These are phyloP conservation scores for Nymphalis polychloros DNA, from an alignment of 2,888 invertebrate species.

Conservation along the genomic window DNA sequence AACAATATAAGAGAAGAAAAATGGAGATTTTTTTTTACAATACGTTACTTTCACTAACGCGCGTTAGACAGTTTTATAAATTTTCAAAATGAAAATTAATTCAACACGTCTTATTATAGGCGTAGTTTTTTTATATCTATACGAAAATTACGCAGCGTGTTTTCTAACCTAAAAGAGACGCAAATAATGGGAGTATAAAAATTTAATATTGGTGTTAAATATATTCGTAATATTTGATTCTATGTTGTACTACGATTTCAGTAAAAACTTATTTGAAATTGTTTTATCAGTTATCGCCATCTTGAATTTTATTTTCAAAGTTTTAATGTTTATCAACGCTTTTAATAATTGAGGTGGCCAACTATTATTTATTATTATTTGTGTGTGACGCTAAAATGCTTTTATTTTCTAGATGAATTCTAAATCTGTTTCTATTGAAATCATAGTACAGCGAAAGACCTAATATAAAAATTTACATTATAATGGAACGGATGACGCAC, in stretches of 20 bases:
- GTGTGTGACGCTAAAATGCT: not conserved
- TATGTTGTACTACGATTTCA: slow-evolving; percentile 29
- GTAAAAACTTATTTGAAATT: not conserved
- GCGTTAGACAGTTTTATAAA: slow-evolving; percentile 39
- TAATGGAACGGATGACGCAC: slow-evolving; percentile 69
- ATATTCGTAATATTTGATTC: slow-evolving; percentile 34
- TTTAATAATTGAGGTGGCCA: not conserved
- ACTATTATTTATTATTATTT: not conserved
- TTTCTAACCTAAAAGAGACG: slow-evolving; percentile 30
- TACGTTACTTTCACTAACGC: not conserved
- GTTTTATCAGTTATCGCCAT: not conserved
- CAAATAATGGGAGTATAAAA: slow-evolving; percentile 34
- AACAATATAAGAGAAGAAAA: slow-evolving; percentile 4
- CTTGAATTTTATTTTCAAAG: not conserved
- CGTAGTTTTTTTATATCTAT: slow-evolving; percentile 24
- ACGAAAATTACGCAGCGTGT: slow-evolving; percentile 33
- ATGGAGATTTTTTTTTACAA: slow-evolving; percentile 12
- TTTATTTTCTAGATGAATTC: not conserved
- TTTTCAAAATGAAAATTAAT: slow-evolving; percentile 41
- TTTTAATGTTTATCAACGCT: not conserved
- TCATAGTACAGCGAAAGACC: slow-evolving; percentile 49
- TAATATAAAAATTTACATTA: slow-evolving; percentile 47
- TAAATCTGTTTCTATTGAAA: slow-evolving; percentile 19
- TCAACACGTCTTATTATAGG: slow-evolving; percentile 38
- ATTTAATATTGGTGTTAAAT: slow-evolving; percentile 35